A percentile compares a stretch with the other conserved stretches of the same genome.
These are phyloP conservation scores for Cecropterus lyciades DNA, from an alignment of 1,140 invertebrate genomes.

Conservation along the genomic window DNA sequence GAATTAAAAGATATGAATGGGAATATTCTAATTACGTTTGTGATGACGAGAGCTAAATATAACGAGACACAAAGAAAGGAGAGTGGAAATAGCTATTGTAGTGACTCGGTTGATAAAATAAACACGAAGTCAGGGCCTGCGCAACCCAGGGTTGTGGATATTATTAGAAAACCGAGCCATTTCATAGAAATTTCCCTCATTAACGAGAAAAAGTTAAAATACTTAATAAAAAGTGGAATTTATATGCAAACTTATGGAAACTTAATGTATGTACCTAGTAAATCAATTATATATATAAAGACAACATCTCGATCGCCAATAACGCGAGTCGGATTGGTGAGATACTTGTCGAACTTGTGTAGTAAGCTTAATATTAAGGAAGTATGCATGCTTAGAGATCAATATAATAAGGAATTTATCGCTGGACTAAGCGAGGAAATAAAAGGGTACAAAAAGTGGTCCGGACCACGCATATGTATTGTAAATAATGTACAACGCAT, in stretches of 20 bases:
- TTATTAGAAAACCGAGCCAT: not conserved
- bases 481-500: constrained; percentile 22
- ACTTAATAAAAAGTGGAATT: not conserved
- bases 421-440: constrained; percentile 27
- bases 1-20: too few species aligned
- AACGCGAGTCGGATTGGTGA: constrained; percentile 37
- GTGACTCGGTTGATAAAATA: not conserved
- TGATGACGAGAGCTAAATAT: too few species aligned
- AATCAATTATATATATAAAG: constrained; percentile 19
- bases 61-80: too few species aligned
- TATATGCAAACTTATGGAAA: not conserved
- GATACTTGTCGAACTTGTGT: constrained; percentile 27
- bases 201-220: not conserved
- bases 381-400: constrained; percentile 35
- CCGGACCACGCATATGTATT: constrained; percentile 34
- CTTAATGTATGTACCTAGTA: constrained; percentile 1
- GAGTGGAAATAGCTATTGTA: not conserved
- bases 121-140: not conserved
- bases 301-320: constrained; percentile 26
- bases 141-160: not conserved
- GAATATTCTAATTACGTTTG: too few species aligned
- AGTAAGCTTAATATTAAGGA: constrained; percentile 13
- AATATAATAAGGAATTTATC: constrained; percentile 35
- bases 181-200: not conserved
- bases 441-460: constrained; percentile 11